phyloP scores from a whole-genome alignment of 1,140 invertebrate species.

The Argopecten irradians region DNA sequence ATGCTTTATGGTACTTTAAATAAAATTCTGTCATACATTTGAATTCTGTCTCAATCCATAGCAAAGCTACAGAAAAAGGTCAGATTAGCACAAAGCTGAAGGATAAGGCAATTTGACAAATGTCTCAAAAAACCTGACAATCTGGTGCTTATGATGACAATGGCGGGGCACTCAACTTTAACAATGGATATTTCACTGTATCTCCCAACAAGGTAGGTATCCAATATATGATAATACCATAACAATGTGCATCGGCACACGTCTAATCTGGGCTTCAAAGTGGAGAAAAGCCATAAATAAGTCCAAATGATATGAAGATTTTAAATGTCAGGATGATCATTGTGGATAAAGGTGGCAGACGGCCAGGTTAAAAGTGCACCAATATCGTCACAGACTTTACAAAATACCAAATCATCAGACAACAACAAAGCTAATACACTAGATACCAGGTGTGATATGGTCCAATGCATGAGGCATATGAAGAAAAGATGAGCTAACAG shows the following conservation, averaged over 20 bases:
- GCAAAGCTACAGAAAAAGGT: not conserved
- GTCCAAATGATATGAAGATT: not conserved
- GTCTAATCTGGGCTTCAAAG: slow-evolving; percentile 8
- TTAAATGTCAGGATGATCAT: not conserved
- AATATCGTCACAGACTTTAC: not conserved
- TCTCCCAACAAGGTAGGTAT: not conserved
- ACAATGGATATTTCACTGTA: not conserved
- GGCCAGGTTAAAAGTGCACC: slow-evolving; percentile 4
- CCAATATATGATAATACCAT: not conserved
- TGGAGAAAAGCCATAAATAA: not conserved
- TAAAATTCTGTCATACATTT: not conserved
- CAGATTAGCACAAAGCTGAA: not conserved
- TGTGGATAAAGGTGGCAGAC: not conserved
- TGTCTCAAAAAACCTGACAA: not conserved
- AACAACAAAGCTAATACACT: not conserved
- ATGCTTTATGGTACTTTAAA: too few relatives aligned
- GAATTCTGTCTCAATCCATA: not conserved
- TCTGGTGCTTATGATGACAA: not conserved
- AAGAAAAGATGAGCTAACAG: too few relatives aligned
- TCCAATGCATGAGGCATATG: too few relatives aligned
- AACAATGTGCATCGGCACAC: not conserved
- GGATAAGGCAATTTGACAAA: not conserved
- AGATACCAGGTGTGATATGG: not conserved
- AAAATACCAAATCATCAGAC: not conserved
- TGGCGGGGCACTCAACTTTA: not conserved